These are phyloP conservation scores for Microtus agrestis DNA, from an alignment of 2,797 vertebrate species.

Conservation along the genomic window DNA sequence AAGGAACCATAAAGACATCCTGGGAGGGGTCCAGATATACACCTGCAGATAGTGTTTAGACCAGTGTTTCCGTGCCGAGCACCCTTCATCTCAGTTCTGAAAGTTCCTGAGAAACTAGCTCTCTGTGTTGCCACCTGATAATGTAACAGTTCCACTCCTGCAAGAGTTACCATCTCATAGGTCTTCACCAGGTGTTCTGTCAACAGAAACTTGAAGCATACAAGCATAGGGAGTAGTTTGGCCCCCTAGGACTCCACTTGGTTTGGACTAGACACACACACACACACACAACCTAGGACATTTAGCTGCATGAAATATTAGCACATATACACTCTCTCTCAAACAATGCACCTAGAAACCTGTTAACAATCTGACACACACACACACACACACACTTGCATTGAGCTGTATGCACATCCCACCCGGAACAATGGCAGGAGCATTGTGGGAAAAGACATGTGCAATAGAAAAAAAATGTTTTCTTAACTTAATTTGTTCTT, in stretches of 20 bases:
- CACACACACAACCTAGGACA: neutral
- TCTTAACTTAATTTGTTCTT: neutral
- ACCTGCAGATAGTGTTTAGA: rapidly evolving
- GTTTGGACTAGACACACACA: neutral
- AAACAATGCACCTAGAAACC: neutral
- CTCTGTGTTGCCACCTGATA: rapidly evolving
- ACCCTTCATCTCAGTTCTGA: neutral
- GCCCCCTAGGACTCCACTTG: neutral
- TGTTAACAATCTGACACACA: too few species aligned
- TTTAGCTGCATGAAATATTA: neutral
- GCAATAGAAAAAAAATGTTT: neutral
- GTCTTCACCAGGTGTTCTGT: neutral
- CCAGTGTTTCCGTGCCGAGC: rapidly evolving
- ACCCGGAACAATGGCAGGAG: neutral
- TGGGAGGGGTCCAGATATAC: rapidly evolving
- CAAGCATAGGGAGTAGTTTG: neutral
- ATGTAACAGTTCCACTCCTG: neutral
- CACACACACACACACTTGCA: too few species aligned
- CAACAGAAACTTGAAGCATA: neutral
- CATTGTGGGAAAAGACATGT: neutral
- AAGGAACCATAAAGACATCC: neutral
- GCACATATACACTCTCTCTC: neutral
- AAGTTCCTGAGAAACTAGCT: neutral
- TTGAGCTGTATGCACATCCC: neutral
- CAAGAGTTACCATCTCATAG: neutral